These are phyloP conservation scores for Heliconius himera DNA, from an alignment of 1,140 invertebrate genomes.

Conservation along the genomic window DNA sequence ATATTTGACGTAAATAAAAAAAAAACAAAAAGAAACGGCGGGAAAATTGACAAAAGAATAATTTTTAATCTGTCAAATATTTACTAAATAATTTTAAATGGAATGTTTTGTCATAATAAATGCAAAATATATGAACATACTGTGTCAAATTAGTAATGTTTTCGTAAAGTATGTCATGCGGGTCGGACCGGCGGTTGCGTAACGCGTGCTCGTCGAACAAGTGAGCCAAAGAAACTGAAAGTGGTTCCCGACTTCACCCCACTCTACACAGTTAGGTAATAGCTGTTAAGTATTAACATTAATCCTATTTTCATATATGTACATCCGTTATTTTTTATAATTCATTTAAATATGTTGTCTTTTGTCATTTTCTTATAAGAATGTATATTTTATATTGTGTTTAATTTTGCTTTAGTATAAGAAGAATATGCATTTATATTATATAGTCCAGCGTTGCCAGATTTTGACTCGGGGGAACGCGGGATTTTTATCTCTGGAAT, in stretches of 20 bases:
- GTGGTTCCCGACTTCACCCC: constrained; percentile 58
- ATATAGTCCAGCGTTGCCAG: too few species aligned
- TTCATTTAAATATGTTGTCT: not conserved
- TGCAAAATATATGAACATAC: not conserved
- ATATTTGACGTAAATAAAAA: not conserved
- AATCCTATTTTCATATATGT: constrained; percentile 64
- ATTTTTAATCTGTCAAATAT: constrained; percentile 15
- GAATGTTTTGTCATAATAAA: not conserved
- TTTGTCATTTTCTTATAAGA: not conserved
- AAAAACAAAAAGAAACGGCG: constrained; percentile 35
- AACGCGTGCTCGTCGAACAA: constrained; percentile 60
- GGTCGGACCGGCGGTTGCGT: constrained; percentile 60
- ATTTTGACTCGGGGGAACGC: too few species aligned
- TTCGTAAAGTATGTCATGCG: constrained; percentile 67
- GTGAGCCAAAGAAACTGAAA: constrained; percentile 72
- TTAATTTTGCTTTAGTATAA: too few species aligned
- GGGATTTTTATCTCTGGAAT: too few species aligned
- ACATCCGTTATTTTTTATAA: constrained; percentile 44
- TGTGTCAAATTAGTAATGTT: not conserved
- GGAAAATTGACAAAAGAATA: constrained; percentile 6
- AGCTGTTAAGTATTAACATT: constrained; percentile 55
- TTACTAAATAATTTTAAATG: not conserved
- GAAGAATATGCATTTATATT: too few species aligned
- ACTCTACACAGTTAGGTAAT: constrained; percentile 65
- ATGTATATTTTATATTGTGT: not conserved